A percentile compares a stretch with the other conserved stretches of the same genome.
These are phyloP conservation scores for Tridacna crocea DNA, from an alignment of 2,888 invertebrate species.

Conservation along the genomic window DNA sequence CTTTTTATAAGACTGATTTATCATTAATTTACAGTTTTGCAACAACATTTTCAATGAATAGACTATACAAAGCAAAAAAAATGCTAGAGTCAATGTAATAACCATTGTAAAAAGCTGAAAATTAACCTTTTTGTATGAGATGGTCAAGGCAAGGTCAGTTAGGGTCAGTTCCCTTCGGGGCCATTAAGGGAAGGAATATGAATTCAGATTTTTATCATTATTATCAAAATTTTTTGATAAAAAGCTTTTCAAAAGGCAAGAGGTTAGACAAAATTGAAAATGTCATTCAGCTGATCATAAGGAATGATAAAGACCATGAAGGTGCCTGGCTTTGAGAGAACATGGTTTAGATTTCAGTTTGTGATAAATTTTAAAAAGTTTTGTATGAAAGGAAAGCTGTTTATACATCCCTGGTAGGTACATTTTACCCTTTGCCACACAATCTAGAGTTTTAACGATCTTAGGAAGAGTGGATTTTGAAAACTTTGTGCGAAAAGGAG, in stretches of 20 bases:
- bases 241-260: neutral
- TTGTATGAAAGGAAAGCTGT: neutral
- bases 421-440: too few relatives aligned
- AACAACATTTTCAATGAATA: too few relatives aligned
- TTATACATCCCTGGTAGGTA: too few relatives aligned
- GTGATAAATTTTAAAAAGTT: constrained; percentile 11
- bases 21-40: too few relatives aligned
- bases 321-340: constrained; percentile 9
- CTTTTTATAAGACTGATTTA: too few relatives aligned
- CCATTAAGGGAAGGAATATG: neutral
- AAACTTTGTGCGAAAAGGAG: too few relatives aligned
- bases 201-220: constrained; percentile 5
- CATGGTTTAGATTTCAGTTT: constrained; percentile 14
- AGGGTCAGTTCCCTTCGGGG: constrained; percentile 20
- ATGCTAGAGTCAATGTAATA: too few relatives aligned
- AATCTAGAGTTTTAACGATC: too few relatives aligned
- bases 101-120: too few relatives aligned
- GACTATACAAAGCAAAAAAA: too few relatives aligned
- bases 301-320: constrained; percentile 2
- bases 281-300: constrained; percentile 19
- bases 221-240: constrained; percentile 12
- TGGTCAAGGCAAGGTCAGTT: constrained; percentile 25
- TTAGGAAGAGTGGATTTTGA: too few relatives aligned
- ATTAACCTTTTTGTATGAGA: neutral
- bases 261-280: constrained; percentile 23